Conservation (phyloP, 2,888 invertebrate genomes). For the Dinocampus coccinellae region DNA sequence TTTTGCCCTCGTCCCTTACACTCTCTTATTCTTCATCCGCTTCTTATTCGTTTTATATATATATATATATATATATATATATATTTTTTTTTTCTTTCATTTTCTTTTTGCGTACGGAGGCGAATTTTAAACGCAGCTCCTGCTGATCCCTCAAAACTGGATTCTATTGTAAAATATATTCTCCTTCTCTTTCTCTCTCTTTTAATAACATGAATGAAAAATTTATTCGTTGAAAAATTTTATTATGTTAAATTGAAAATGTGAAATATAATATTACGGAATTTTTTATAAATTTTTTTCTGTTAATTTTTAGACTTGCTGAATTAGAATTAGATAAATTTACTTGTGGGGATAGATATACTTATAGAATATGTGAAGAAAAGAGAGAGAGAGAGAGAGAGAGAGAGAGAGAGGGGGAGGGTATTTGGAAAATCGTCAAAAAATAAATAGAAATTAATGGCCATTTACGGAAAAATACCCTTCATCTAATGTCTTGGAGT, state of each 20-base stretch:
- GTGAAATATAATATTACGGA: too few species aligned
- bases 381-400: too few species aligned
- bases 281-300: background rate
- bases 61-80: too few species aligned
- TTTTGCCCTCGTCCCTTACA: too few species aligned
- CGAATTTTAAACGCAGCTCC: conserved; percentile 59
- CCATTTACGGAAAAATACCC: conserved; percentile 44
- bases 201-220: background rate
- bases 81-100: background rate
- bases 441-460: conserved; percentile 55
- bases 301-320: too few species aligned
- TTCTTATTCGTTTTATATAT: too few species aligned
- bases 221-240: background rate
- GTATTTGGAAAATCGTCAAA: conserved; percentile 7
- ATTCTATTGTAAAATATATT: conserved; percentile 45
- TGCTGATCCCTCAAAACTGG: conserved; percentile 62
- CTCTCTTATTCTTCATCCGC: background rate
- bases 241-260: background rate
- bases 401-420: background rate
- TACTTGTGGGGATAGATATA: too few species aligned
- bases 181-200: background rate
- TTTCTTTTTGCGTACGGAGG: conserved; percentile 25
- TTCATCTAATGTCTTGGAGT: conserved; percentile 56
- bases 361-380: too few species aligned
- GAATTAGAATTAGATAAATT: too few species aligned